phyloP scores from a whole-genome alignment of 2,113 vertebrate species.

The Gadus macrocephalus region DNA sequence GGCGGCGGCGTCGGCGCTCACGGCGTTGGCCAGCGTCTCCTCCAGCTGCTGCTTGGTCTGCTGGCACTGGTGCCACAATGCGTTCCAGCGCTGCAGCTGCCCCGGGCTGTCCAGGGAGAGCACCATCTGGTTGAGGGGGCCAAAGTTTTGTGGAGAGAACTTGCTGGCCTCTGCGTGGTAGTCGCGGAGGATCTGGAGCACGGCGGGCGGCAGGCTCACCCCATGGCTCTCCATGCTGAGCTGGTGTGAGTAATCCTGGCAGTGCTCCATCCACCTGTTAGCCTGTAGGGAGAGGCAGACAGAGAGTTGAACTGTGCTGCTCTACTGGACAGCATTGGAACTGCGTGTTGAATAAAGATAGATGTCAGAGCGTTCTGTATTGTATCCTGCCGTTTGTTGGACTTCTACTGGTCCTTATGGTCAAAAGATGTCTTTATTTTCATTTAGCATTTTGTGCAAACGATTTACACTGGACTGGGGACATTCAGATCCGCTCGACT shows the following conservation, averaged over 20 bases:
- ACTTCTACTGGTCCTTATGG: too few species aligned
- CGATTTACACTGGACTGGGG: background rate
- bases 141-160: slow-evolving; percentile 74
- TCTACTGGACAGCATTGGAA: too few species aligned
- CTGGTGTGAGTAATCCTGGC: slow-evolving; percentile 66
- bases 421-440: too few species aligned
- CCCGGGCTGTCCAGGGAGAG: slow-evolving; percentile 60
- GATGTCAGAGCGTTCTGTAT: too few species aligned
- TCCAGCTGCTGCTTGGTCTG: slow-evolving; percentile 67
- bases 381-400: too few species aligned
- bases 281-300: slow-evolving; percentile 56
- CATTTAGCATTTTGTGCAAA: background rate
- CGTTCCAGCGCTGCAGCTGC: slow-evolving; percentile 68
- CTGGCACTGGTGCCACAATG: slow-evolving; percentile 70
- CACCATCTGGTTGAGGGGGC: slow-evolving; percentile 63
- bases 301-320: too few species aligned
- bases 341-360: too few species aligned
- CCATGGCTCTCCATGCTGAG: slow-evolving; percentile 48
- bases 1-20: background rate
- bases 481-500: too few species aligned
- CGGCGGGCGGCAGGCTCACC: slow-evolving; percentile 36
- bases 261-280: slow-evolving; percentile 67
- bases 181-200: slow-evolving; percentile 63
- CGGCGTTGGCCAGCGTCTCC: slow-evolving; percentile 52
- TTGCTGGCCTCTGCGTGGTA: slow-evolving; percentile 68